These are phyloP conservation scores for Azorinus chamasolen DNA, from an alignment of 2,888 invertebrate species.

Conservation along the genomic window DNA sequence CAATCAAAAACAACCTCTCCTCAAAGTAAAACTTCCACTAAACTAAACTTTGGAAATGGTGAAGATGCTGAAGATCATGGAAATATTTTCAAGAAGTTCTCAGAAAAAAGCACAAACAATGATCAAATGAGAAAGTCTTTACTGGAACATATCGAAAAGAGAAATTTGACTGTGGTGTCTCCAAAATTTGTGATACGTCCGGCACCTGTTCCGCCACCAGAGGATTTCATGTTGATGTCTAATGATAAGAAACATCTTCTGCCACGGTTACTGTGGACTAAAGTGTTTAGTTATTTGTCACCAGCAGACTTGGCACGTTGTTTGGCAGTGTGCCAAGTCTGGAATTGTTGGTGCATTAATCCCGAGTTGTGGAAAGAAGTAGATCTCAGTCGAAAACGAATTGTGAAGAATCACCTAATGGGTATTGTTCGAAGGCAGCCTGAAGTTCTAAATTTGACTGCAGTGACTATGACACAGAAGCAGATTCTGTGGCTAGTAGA, in stretches of 20 bases:
- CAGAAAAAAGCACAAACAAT: constrained; percentile 1
- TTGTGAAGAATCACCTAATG: constrained; percentile 91
- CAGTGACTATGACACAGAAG: constrained; percentile 94
- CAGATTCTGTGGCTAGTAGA: constrained; percentile 97
- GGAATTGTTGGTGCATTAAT: constrained; percentile 95
- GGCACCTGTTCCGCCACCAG: constrained; percentile 79
- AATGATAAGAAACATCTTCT: constrained; percentile 78
- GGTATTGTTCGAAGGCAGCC: constrained; percentile 97
- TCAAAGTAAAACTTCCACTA: background rate
- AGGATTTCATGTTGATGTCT: constrained; percentile 71
- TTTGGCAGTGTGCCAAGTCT: constrained; percentile 93
- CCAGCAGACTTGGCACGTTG: constrained; percentile 88
- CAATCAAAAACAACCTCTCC: background rate
- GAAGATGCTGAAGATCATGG: too few relatives aligned
- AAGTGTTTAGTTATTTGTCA: constrained; percentile 86
- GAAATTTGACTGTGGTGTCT: constrained; percentile 54
- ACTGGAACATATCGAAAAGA: constrained; percentile 47
- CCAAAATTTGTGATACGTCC: constrained; percentile 82
- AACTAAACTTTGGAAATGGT: background rate
- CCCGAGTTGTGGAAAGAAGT: constrained; percentile 94
- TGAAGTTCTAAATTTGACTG: constrained; percentile 93
- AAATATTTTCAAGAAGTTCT: background rate
- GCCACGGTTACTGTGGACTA: constrained; percentile 84
- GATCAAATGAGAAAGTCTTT: constrained; percentile 45
- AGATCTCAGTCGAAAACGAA: constrained; percentile 91